Base-by-base conservation (phyloP, 2,888 invertebrate genomes). In the Steromphala cineraria region DNA sequence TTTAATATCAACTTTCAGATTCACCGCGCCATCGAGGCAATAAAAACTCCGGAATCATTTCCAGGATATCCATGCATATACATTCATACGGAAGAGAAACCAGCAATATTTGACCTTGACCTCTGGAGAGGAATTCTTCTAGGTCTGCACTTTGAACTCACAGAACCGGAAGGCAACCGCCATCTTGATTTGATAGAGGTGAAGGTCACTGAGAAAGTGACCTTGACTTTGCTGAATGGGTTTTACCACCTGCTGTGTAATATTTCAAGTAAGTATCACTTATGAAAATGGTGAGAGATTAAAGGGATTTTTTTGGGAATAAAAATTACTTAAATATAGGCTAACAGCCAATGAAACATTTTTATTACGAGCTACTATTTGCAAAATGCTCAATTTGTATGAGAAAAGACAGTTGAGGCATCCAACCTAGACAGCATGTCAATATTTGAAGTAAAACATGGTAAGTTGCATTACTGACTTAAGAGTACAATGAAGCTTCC, bases 121-220 rank as follows among this genome's bases (percentile, higher is more conserved):
- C 46, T 24, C 19, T 82, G 82, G 82, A 82, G 80, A 28, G 28
- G 36, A 13, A 77, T 82, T 55, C 40, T 82, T 75, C 31, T 80
- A 2, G 80, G 53, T 46, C 62, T 82, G 31, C 46, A 82, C 62
- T 82, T 82, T 46, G 82, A 82, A 36, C 53, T 82, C 62, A 82
- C 82, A 8, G 82, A 82, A 53, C 82, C 82, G 40, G 82, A 82
- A 19, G 74, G 82, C 79, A 80, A 75, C 56, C 77, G 28, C 8
- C 56, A 80, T 21, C 52, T 82, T 36, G 82, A 82, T 71, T 76
- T 77, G 21, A 74, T 82, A n/a, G 82, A 82, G 77, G 75, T 82
- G 52, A 71, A 74, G 28, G 78, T 82, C 77, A 82, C 82, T n/a
- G 55, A 62, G 19, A 53, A 82, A 40, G 82, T 82, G 21, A 82